Percentiles rank a stretch among this genome's conserved stretches.
These are phyloP conservation scores for Megaustenia siamemsis DNA, from an alignment of 2,888 invertebrate species.

Conservation along the genomic window DNA sequence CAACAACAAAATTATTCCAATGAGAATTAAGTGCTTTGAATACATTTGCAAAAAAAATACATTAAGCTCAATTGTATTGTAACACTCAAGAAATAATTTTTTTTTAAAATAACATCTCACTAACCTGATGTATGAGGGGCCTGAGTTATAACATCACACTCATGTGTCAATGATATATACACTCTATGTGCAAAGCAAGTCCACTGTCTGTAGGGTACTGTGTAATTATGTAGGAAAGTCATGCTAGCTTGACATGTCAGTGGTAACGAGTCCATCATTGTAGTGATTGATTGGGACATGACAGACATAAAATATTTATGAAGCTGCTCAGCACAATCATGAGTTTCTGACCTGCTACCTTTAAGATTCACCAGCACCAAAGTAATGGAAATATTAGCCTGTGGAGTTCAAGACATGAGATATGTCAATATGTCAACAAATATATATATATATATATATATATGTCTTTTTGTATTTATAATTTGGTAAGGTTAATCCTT, in stretches of 20 bases:
- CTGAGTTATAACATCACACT: conserved; percentile 6
- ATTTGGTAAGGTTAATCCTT: no score
- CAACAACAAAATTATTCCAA: background rate
- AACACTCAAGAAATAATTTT: no score
- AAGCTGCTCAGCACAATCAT: background rate
- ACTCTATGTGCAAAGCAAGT: background rate
- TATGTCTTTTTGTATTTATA: conserved; percentile 23
- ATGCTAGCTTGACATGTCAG: background rate
- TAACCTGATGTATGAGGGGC: conserved; percentile 1
- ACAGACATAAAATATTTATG: background rate
- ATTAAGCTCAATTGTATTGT: no score
- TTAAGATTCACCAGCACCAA: conserved; percentile 17
- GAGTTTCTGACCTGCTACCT: background rate
- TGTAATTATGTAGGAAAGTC: background rate
- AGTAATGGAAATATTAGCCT: conserved; percentile 34
- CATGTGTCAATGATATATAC: conserved; percentile 18
- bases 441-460: background rate
- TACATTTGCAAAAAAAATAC: background rate
- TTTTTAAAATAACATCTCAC: no score
- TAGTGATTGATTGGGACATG: background rate
- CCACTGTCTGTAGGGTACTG: conserved; percentile 17
- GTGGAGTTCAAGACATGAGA: background rate
- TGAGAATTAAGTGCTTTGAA: background rate
- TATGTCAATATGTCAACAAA: background rate
- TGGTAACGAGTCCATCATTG: conserved; percentile 10